phyloP scores from a whole-genome alignment of 1,140 invertebrate species.

The Kradibia gibbosae region DNA sequence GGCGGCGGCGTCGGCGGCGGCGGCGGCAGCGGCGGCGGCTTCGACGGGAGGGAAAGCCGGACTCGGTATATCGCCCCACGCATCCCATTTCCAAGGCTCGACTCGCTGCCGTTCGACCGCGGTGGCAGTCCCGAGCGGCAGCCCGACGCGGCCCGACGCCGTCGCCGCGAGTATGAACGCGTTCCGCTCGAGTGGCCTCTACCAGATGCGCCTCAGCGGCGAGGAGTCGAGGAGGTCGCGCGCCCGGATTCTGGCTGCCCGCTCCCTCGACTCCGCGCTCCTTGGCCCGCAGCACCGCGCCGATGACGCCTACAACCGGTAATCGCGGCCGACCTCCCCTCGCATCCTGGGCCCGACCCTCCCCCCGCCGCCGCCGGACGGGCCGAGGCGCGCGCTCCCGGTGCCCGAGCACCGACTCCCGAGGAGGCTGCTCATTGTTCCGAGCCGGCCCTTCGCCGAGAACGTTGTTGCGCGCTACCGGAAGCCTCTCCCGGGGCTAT shows the following conservation, averaged over 20 bases:
- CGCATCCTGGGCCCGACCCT: no score
- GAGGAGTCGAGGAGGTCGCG: slow-evolving; percentile 39
- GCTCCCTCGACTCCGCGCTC: slow-evolving; percentile 34
- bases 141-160: slow-evolving; percentile 10
- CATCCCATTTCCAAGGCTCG: slow-evolving; percentile 47
- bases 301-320: not conserved
- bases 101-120: slow-evolving; percentile 38
- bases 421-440: no score
- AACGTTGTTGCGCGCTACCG: no score
- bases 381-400: no score
- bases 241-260: slow-evolving; percentile 36
- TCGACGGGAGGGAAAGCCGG: not conserved
- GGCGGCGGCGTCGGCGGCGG: not conserved
- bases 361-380: no score
- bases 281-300: not conserved
- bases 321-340: not conserved
- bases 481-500: no score
- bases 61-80: slow-evolving; percentile 17
- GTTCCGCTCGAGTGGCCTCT: slow-evolving; percentile 45
- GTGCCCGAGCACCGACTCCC: no score
- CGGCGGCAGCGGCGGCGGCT: not conserved
- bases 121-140: slow-evolving; percentile 24
- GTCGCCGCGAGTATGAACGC: slow-evolving; percentile 36
- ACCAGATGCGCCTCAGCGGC: slow-evolving; percentile 41
- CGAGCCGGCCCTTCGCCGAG: no score